A percentile compares a stretch with the other conserved stretches of the same genome.
These are phyloP conservation scores for Tetranychus piercei DNA, from an alignment of 2,888 invertebrate species.

Conservation along the genomic window DNA sequence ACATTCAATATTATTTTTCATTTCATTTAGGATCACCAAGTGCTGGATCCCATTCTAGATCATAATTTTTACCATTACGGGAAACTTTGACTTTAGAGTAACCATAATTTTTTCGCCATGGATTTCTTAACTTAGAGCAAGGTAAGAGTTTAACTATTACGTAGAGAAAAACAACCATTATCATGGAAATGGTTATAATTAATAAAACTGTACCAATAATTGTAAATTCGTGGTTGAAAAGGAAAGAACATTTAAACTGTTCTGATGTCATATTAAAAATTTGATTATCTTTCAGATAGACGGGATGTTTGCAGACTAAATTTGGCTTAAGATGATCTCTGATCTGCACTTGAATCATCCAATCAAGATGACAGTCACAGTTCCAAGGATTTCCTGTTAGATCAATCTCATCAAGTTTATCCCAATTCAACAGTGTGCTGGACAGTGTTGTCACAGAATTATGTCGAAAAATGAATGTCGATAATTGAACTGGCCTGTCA, in stretches of 20 bases:
- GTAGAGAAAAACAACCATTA: not conserved
- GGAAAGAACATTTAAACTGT: not conserved
- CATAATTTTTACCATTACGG: not conserved
- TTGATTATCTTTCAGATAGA: not conserved
- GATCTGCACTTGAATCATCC: not conserved
- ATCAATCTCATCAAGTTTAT: not conserved
- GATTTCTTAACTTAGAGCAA: not conserved
- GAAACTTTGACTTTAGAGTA: slow-evolving; percentile 4
- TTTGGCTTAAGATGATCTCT: not conserved
- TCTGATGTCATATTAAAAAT: not conserved
- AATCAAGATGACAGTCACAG: slow-evolving; percentile 2
- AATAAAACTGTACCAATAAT: not conserved
- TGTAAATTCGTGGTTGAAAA: not conserved
- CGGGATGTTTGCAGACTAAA: not conserved
- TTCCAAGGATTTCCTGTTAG: not conserved
- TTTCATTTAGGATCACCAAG: not conserved
- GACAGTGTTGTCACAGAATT: not conserved
- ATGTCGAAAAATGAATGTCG: not conserved
- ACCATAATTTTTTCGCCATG: not conserved
- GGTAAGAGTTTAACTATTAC: not conserved
- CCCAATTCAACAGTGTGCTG: not conserved
- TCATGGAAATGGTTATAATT: slow-evolving; percentile 6
- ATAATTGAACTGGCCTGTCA: not conserved
- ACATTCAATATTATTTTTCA: too few species aligned
- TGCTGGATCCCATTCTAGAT: slow-evolving; percentile 7